phyloP scores from a whole-genome alignment of 2,797 vertebrate genomes.

The Characodon lateralis region DNA sequence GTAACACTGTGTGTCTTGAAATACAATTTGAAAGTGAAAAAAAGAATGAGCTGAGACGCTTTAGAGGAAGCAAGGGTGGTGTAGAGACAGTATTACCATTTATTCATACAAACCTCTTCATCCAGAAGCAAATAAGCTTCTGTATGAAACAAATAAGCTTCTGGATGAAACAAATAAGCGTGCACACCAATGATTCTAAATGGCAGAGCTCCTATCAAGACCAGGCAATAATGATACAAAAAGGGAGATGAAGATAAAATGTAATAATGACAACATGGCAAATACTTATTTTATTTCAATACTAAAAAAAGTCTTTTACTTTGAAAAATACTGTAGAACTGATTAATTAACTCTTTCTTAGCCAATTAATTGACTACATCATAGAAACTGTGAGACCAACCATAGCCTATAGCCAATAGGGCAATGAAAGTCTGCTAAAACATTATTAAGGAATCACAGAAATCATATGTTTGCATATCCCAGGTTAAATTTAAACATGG shows the following conservation, averaged over 20 bases:
- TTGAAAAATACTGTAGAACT: background rate
- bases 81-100: background rate
- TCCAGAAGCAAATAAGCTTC: background rate
- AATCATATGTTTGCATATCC: background rate
- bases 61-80: background rate
- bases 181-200: background rate
- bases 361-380: too few relatives aligned
- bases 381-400: background rate
- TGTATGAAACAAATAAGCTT: too few relatives aligned
- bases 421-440: too few relatives aligned
- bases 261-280: background rate
- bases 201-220: background rate
- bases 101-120: background rate
- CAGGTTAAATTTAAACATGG: background rate
- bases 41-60: background rate
- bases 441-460: background rate
- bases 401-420: too few relatives aligned
- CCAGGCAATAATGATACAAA: background rate
- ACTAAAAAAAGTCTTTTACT: background rate
- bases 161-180: background rate
- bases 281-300: background rate
- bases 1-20: slow-evolving; percentile 14
- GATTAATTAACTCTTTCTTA: background rate
- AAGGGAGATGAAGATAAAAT: background rate
- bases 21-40: background rate